Percentiles rank a stretch among this genome's conserved stretches.
phyloP scores from a whole-genome alignment of 2,113 vertebrate species.

The Gasterosteus aculeatus region DNA sequence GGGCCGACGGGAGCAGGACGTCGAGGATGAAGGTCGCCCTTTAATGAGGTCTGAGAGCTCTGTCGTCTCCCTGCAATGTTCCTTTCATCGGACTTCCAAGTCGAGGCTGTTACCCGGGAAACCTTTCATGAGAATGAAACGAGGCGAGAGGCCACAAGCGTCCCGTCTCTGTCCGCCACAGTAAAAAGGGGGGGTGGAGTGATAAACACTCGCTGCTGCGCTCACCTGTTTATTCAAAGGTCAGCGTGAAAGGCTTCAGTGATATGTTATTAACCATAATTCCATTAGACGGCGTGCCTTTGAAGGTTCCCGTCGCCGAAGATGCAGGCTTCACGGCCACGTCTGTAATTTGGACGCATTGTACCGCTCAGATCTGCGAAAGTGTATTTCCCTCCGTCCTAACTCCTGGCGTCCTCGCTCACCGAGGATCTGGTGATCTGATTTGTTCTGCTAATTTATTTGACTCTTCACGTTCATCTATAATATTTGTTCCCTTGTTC shows the following conservation, averaged over 20 bases:
- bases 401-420: background rate
- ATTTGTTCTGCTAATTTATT: too few relatives aligned
- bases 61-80: constrained; percentile 5
- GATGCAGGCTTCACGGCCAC: background rate
- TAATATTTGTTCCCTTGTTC: too few relatives aligned
- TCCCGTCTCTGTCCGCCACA: constrained; percentile 3
- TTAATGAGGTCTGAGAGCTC: constrained; percentile 5
- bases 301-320: constrained; percentile 7
- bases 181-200: too few relatives aligned
- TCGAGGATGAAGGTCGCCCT: background rate
- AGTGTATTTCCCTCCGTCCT: too few relatives aligned
- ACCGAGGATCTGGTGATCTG: too few relatives aligned
- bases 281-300: constrained; percentile 41
- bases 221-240: constrained; percentile 50
- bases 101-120: constrained; percentile 53
- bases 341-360: background rate
- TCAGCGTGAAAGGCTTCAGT: constrained; percentile 37
- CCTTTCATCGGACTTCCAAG: constrained; percentile 44
- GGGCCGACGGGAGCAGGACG: background rate
- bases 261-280: constrained; percentile 50
- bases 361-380: too few relatives aligned
- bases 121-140: constrained; percentile 64
- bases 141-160: constrained; percentile 29
- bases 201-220: too few relatives aligned
- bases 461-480: too few relatives aligned